Evolutionary conservation across 2,797 vertebrate genomes (phyloP), one percentile per base, ranked within the genome.

Genomic region (Moxostoma hubbsi): DNA sequence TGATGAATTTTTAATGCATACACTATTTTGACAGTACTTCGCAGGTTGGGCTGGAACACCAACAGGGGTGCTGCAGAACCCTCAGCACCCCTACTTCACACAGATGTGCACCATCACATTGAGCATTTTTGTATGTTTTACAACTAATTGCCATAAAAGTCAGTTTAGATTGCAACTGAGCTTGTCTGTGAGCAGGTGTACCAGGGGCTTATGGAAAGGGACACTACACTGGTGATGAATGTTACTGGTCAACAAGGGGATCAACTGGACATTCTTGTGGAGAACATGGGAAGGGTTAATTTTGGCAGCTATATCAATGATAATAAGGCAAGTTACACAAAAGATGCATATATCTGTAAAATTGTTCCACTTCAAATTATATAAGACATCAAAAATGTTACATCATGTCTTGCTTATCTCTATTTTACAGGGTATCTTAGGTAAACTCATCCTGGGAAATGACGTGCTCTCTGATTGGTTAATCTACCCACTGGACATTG

Each of bases 241-340:
- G 59, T 99, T 80, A 95, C 82, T 0, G 97, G 97, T 72, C 88
- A 70, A 43, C 83, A 89, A 71, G 96, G 96, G 5, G 92, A 96
- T 83, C 90, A 70, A 4, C 5, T 98, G 89, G 97, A 99, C 62
- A 72, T 99, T 67, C 87, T 99, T 5, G 86, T 99, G 83, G 98
- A 99, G 89, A 99, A 97, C 92, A 99, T 99, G 98, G 98, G 98
- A 47, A 94, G 96, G 83, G 95, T 99, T 82, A 97, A 97, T 90
- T 99, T 98, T 0, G 98, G 98, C 11, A 92, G 90, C 86, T 95
- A 95, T 76, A 86, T 91, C 83, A 96, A 95, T 68, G 98, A 99
- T 88, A 94, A 94, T 86, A 99, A 99, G 96, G 98, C 93, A 89
- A 90, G 89, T 61, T 65, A 71, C 13, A 4, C 1, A 13, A 18